A percentile compares a stretch with the other conserved stretches of the same genome.
Evolutionary conservation across 2,113 vertebrate genomes (phyloP).

Genomic region (Anser brachyrhynchus): DNA sequence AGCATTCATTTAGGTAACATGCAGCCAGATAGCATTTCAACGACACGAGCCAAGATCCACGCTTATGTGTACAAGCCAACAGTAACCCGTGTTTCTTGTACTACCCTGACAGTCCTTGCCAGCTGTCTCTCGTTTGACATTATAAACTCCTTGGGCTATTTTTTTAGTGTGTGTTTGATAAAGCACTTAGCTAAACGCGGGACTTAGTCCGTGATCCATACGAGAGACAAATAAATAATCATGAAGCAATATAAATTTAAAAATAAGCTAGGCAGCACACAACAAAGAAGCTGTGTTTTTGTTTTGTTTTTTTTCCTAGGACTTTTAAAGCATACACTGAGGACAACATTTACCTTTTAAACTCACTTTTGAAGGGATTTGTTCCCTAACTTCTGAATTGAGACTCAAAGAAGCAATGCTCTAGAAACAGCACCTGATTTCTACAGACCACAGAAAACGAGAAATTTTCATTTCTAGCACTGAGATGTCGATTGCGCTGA

Average conservation of each 20-base stretch:
- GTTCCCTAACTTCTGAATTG: background rate
- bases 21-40: background rate
- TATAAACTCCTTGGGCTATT: background rate
- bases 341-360: background rate
- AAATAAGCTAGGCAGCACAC: background rate
- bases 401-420: background rate
- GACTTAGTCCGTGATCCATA: background rate
- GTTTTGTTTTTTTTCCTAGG: background rate
- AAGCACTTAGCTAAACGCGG: background rate
- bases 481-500: background rate
- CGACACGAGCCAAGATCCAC: background rate
- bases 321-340: background rate
- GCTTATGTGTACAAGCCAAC: background rate
- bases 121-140: constrained; percentile 32
- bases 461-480: background rate
- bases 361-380: background rate
- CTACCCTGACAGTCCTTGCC: constrained; percentile 1
- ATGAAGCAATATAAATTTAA: background rate
- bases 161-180: background rate
- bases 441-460: background rate
- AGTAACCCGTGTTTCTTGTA: background rate
- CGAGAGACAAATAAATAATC: background rate
- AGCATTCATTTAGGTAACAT: background rate
- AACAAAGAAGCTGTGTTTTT: background rate
- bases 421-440: background rate